A percentile compares a stretch with the other conserved stretches of the same genome.
Evolutionary conservation across 2,113 vertebrate species (phyloP).

Genomic region (Hippopotamus amphibius): DNA sequence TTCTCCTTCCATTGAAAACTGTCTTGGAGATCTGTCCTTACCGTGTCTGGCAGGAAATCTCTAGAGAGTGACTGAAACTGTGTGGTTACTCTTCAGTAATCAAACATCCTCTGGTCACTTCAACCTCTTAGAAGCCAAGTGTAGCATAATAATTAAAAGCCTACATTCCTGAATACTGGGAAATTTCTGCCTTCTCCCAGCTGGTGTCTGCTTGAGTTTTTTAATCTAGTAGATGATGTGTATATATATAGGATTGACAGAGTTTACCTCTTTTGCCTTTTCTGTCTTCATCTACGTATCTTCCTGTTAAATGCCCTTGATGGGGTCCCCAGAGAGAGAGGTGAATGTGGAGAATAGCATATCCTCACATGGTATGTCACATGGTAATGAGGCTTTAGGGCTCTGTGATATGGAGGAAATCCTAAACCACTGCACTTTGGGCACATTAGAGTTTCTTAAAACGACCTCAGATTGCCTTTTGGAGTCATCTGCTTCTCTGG

Average conservation of each 20-base stretch:
- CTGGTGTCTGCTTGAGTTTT: not conserved
- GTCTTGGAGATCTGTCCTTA: not conserved
- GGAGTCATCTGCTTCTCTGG: not conserved
- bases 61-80: not conserved
- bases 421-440: not conserved
- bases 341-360: not conserved
- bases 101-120: not conserved
- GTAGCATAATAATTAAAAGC: not conserved
- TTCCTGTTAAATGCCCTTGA: not conserved
- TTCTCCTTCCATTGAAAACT: not conserved
- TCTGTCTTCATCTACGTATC: not conserved
- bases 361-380: not conserved
- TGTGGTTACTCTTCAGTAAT: not conserved
- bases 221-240: not conserved
- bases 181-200: not conserved
- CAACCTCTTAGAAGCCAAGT: not conserved
- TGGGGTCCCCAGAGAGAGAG: not conserved
- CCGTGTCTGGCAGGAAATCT: not conserved
- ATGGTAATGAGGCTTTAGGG: not conserved
- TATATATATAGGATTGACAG: not conserved
- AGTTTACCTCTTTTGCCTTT: not conserved
- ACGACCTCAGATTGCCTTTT: not conserved
- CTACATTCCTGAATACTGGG: not conserved
- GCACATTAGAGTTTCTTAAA: not conserved
- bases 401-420: not conserved